Evolutionary conservation across 2,113 vertebrate species (phyloP), one percentile per base, ranked within the genome.

Genomic region (Propithecus coquereli): DNA sequence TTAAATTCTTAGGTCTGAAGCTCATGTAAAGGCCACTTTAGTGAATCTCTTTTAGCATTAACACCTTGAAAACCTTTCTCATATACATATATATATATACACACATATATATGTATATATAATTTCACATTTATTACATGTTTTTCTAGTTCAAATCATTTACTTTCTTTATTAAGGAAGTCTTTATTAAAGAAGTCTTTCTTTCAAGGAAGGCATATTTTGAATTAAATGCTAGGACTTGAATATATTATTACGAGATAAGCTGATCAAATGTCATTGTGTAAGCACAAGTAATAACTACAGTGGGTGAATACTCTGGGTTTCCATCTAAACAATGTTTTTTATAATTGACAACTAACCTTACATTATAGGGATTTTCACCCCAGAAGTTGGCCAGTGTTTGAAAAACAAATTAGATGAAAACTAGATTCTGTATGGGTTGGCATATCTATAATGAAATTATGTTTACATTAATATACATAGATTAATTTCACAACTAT

Each of bases 231-330:
- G 90, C 30, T 65, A 92, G 16, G 25, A 86, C 37, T 3, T 82
- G 45, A 92, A 92, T 76, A 90, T 57, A 90, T 54, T 93, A 59
- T 65, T 92, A 74, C 63, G 43, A 77, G 86, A 76, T 52, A 82
- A 54, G 3, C 5, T 86, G 47, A 70, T 76, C 32, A 81, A 84
- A 27, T n/a, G 27, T 63, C 20, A 73, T 11, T 61, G 23, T 71
- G 8, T 45, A 89, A 94, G 40, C 59, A 34, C 17, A 89, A 88
- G 25, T 47, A 89, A 68, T 68, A 85, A 79, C 3, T 43, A 70
- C 40, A 20, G 3, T 27, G 40, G 8, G 9, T 79, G 45, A 88
- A 50, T 74, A 43, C 40, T 43, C 17, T 85, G 34, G 13, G 16
- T 85, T 96, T 87, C 59, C 18, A 59, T 43, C 45, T 57, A 74